Conservation (phyloP, 2,113 vertebrate species). For the Carassius carassius region DNA sequence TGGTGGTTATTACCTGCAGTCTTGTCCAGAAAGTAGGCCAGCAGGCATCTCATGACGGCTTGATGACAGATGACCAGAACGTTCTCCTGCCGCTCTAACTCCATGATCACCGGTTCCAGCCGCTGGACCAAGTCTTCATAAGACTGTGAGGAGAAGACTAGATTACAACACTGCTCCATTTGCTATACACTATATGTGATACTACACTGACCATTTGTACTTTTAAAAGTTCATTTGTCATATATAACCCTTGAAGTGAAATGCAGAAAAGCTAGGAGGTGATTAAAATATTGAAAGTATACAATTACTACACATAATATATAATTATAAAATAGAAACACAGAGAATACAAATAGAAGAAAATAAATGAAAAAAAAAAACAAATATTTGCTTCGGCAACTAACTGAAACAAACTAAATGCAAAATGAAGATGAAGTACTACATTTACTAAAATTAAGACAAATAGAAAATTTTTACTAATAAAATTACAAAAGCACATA, state of each 20-base stretch:
- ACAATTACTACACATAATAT: not conserved
- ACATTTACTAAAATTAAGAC: not conserved
- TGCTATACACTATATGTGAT: not conserved
- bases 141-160: slow-evolving; percentile 74
- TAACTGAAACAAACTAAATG: not conserved
- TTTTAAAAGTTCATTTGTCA: not conserved
- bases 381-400: not conserved
- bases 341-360: not conserved
- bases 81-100: slow-evolving; percentile 97
- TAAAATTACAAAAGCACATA: not conserved
- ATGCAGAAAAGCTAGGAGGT: not conserved
- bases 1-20: slow-evolving; percentile 79
- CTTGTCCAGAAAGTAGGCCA: slow-evolving; percentile 98
- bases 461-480: not conserved
- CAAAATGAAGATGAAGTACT: not conserved
- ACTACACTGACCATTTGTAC: not conserved
- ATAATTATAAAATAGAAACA: not conserved
- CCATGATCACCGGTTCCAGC: slow-evolving; percentile 97
- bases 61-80: slow-evolving; percentile 97
- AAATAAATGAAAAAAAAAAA: not conserved
- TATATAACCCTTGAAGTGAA: not conserved
- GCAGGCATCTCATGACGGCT: slow-evolving; percentile 96
- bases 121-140: slow-evolving; percentile 98
- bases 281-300: not conserved
- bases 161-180: not conserved